Evolutionary conservation across 2,797 vertebrate species (phyloP), one percentile per base, ranked within the genome.

Genomic region (Octomys mimax): DNA sequence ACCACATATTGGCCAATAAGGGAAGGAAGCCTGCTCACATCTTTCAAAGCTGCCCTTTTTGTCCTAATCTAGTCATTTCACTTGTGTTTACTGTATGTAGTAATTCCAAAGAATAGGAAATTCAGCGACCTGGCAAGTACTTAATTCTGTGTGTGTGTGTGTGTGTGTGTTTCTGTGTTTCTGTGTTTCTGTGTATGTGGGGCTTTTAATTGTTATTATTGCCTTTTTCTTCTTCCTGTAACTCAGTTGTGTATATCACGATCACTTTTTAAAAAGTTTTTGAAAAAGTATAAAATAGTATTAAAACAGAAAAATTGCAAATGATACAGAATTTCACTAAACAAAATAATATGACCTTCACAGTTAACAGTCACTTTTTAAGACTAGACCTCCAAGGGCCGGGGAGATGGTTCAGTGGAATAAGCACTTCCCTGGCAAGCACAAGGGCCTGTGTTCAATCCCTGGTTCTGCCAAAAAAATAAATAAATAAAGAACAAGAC

Each of bases 21-120:
- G 33, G n/a, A 59, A 79, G 46, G 84, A 73, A 95, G 28, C 70
- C 80, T 75, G 10, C 2, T 73, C 57, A 28, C 6, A 33, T 75
- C 52, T 80, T 93, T 94, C 83, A 77, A 95, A 96, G 49, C 42
- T 89, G 77, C 80, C 6, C 16, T 91, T 62, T 78, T 93, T 87
- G 42, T 79, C 87, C 80, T 78, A 59, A 91, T 89, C 39, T 91
- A 87, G 82, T 77, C 57, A 75, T 89, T 85, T 90, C 61, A 73
- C 36, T 85, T 83, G 18, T 62, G 52, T 92, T 16, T 91, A 39
- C 87, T 71, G 9, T 66, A 78, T 68, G 4, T 46, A 21, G 8
- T 46, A 89, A 71, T 81, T 85, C 62, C 79, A 85, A 85, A 83
- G 70, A 94, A 36, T 89, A 89, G 39, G 85, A 80, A 80, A 70